Base-by-base conservation (phyloP, 2,113 vertebrate genomes). In the Semnornis frantzii region DNA sequence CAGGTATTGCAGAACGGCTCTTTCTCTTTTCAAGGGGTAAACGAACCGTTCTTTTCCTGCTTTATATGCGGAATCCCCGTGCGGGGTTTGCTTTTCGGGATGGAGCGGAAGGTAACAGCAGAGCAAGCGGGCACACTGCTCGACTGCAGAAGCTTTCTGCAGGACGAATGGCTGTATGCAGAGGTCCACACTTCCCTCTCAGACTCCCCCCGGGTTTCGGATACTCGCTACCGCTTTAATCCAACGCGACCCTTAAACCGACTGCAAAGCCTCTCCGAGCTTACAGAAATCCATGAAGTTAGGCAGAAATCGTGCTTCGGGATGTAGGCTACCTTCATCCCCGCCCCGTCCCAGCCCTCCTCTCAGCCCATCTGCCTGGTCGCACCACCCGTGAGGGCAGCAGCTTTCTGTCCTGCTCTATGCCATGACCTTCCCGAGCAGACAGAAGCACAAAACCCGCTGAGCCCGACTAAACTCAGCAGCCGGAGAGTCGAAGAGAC, bases 71-170 rank as follows among this genome's bases (percentile, higher is more conserved):
- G 50, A 64, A 48, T 23, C 52, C 58, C 46, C 3, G 15, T 7
- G 63, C 15, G 42, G 63, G 72, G 15, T 93, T 73, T 82, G 52
- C 70, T 73, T 77, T 87, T 86, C 63, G 71, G 88, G 70, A 86
- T 69, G 63, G 82, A 78, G 57, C 42, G 71, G 70, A 66, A 74
- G 78, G 52, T 59, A 79, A 70, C 10, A 44, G 64, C 6, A 50
- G 57, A 72, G 59, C 72, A 52, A 85, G 50, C 1, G 15, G 24
- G 59, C 30, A 60, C 57, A 10, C 76, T 31, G 60, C 79, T 91
- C 33, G 48, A 81, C 85, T 91, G 94, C 93, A 94, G 93, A 46
- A 82, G 82, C 87, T 81, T 84, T 84, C 85, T 78, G 94, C 94
- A 92, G 84, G 82, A 75, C 59, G 33, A 66, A 70, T 28, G 79